Conservation (phyloP, 2,113 vertebrate species). For the Megaceryle torquata region DNA sequence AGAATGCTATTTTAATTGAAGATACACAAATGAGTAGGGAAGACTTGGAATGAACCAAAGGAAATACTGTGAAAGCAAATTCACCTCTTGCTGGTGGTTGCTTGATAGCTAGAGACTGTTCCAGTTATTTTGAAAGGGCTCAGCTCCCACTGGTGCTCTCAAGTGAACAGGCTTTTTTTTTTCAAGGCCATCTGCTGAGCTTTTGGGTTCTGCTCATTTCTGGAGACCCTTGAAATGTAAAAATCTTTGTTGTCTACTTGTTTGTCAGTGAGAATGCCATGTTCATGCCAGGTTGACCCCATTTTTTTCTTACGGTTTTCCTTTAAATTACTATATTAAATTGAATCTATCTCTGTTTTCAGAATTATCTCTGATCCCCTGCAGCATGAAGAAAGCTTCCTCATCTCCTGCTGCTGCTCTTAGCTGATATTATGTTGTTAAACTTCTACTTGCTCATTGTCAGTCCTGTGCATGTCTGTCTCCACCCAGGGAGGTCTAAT, state of each 20-base stretch:
- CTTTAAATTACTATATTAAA: constrained; percentile 26
- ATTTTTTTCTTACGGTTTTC: constrained; percentile 32
- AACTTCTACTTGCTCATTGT: background rate
- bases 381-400: constrained; percentile 1
- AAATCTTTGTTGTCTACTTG: background rate
- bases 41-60: constrained; percentile 21
- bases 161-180: constrained; percentile 13
- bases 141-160: constrained; percentile 19
- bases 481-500: background rate
- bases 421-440: background rate
- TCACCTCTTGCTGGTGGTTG: constrained; percentile 3
- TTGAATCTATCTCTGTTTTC: constrained; percentile 2
- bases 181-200: constrained; percentile 43
- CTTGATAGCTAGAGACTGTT: background rate
- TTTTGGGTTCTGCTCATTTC: constrained; percentile 30
- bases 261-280: background rate
- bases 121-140: constrained; percentile 36
- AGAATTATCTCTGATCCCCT: constrained; percentile 37
- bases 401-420: constrained; percentile 18
- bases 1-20: background rate
- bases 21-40: background rate
- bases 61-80: constrained; percentile 25
- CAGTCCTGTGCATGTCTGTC: background rate
- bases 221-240: constrained; percentile 11
- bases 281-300: background rate